Conservation (phyloP, 2,888 invertebrate genomes). For the Nomada fucata region DNA sequence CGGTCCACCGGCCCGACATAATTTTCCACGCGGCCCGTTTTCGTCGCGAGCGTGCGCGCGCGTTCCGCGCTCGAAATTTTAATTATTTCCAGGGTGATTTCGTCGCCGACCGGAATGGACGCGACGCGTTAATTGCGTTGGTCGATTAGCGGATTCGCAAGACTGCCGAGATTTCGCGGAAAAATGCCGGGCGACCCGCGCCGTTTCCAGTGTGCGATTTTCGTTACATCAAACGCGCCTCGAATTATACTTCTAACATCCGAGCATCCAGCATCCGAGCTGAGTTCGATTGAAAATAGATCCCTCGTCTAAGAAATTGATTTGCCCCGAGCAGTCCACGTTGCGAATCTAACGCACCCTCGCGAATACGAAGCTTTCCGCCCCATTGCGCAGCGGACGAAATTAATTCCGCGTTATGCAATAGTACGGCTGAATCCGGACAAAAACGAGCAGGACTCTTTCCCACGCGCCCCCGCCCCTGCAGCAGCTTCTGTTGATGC, state of each 20-base stretch:
- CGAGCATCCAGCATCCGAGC: too few relatives aligned
- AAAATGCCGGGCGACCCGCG: not conserved
- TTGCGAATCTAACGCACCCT: too few relatives aligned
- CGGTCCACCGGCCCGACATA: constrained; percentile 9
- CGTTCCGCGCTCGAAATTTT: constrained; percentile 33
- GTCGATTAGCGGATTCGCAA: constrained; percentile 40
- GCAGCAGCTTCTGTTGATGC: constrained; percentile 31
- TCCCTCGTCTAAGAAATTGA: too few relatives aligned
- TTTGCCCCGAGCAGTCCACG: too few relatives aligned
- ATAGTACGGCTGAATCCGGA: not conserved
- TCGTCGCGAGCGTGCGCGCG: not conserved
- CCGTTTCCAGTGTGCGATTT: not conserved
- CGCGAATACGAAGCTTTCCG: too few relatives aligned
- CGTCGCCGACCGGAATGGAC: constrained; percentile 34
- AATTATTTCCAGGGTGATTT: constrained; percentile 49
- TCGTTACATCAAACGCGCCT: too few relatives aligned
- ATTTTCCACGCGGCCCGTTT: constrained; percentile 25
- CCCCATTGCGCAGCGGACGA: too few relatives aligned
- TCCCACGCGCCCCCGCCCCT: too few relatives aligned
- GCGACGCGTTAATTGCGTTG: constrained; percentile 34
- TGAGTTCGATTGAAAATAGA: too few relatives aligned
- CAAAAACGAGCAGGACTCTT: not conserved
- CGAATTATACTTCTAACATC: too few relatives aligned
- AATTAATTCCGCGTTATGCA: constrained; percentile 9
- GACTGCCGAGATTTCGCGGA: not conserved